Evolutionary conservation across 1,140 invertebrate species (phyloP).

Genomic region (Ooceraea biroi): DNA sequence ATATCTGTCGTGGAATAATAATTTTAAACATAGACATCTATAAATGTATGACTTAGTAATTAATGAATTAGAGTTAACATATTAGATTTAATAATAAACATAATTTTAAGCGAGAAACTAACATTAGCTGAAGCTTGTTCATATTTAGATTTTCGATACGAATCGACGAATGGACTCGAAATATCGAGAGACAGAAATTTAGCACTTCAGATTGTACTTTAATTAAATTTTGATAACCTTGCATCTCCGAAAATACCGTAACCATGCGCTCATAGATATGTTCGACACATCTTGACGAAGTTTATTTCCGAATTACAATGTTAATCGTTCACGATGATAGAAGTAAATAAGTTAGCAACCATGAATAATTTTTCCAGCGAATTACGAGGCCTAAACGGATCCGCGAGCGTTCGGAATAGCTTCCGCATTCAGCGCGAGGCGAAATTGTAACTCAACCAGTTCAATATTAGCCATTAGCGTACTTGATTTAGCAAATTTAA

Average conservation of each 20-base stretch:
- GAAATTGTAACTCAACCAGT: constrained; percentile 22
- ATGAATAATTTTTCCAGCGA: constrained; percentile 22
- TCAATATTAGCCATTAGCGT: constrained; percentile 22
- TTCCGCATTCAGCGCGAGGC: not conserved
- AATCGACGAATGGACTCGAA: not conserved
- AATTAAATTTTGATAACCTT: constrained; percentile 30
- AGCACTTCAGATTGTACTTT: constrained; percentile 4
- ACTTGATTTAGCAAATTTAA: constrained; percentile 31
- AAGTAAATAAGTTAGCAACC: constrained; percentile 38
- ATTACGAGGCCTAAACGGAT: constrained; percentile 2
- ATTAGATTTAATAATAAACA: no score
- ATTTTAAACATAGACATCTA: not conserved
- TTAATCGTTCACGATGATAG: not conserved
- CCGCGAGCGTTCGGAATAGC: constrained; percentile 10
- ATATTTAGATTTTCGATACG: constrained; percentile 3
- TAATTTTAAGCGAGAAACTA: no score
- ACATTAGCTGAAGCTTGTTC: not conserved
- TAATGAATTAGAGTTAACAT: no score
- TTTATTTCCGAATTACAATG: not conserved
- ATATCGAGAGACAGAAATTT: constrained; percentile 37
- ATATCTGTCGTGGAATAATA: not conserved
- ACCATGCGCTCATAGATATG: not conserved
- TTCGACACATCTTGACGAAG: not conserved
- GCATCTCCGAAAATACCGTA: not conserved
- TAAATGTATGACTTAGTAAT: no score